A percentile compares a stretch with the other conserved stretches of the same genome.
phyloP scores from a whole-genome alignment of 2,113 vertebrate species.

The Suricata suricatta region DNA sequence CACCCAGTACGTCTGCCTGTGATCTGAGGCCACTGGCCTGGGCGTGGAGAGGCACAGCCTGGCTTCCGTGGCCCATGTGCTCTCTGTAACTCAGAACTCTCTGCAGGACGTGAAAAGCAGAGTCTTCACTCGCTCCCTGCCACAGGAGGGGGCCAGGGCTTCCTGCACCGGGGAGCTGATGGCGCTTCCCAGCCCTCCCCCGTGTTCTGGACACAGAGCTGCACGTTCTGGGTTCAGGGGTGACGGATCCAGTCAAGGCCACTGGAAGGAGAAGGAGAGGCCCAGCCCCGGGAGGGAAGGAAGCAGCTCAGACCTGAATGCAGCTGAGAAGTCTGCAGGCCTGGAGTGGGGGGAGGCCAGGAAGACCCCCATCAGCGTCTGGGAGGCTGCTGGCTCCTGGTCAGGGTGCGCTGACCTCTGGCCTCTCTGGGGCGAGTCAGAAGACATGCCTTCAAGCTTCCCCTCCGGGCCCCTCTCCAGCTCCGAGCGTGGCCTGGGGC shows the following conservation, averaged over 20 bases:
- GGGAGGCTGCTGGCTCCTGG: background rate
- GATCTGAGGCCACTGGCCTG: background rate
- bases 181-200: accelerated
- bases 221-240: background rate
- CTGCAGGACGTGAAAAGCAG: background rate
- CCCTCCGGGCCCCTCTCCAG: too few species aligned
- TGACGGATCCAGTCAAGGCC: accelerated
- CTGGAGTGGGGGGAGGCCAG: background rate
- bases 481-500: background rate
- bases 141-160: background rate
- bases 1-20: background rate
- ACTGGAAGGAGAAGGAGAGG: background rate
- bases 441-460: background rate
- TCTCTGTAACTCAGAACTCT: background rate
- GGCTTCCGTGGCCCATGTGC: background rate
- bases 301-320: background rate
- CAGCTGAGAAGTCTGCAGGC: background rate
- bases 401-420: background rate
- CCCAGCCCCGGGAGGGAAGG: background rate
- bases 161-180: too few species aligned
- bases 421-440: background rate
- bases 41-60: accelerated
- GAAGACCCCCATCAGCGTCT: too few species aligned
- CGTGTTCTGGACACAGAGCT: accelerated
- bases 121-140: accelerated